Evolutionary conservation across 1,140 invertebrate genomes (phyloP).

Genomic region (Atta cephalotes): DNA sequence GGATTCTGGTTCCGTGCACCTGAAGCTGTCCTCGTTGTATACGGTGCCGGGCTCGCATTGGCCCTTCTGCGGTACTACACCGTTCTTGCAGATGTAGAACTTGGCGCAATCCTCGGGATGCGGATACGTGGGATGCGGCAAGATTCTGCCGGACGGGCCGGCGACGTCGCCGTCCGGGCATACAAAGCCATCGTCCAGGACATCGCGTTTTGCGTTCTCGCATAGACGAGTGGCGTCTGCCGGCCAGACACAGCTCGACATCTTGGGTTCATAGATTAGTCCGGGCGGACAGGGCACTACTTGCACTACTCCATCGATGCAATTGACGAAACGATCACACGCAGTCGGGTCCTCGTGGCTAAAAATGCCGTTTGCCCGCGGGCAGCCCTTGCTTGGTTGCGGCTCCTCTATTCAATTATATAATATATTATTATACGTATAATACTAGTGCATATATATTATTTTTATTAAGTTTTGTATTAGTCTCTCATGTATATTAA

Average conservation of each 20-base stretch:
- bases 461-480: not conserved
- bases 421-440: slow-evolving; percentile 14
- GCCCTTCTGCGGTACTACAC: slow-evolving; percentile 91
- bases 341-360: slow-evolving; percentile 91
- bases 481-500: not conserved
- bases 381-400: slow-evolving; percentile 90
- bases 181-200: slow-evolving; percentile 91
- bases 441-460: slow-evolving; percentile 3
- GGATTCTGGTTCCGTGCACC: slow-evolving; percentile 92
- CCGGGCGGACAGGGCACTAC: slow-evolving; percentile 92
- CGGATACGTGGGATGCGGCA: slow-evolving; percentile 93
- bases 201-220: slow-evolving; percentile 89
- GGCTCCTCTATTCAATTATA: slow-evolving; percentile 88
- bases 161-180: slow-evolving; percentile 91
- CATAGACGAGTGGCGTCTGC: slow-evolving; percentile 88
- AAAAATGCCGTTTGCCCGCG: slow-evolving; percentile 93
- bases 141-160: slow-evolving; percentile 89
- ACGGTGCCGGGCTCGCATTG: slow-evolving; percentile 92
- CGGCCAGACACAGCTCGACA: slow-evolving; percentile 92
- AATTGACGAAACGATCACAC: slow-evolving; percentile 94
- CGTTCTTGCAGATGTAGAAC: slow-evolving; percentile 94
- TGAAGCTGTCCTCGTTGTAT: slow-evolving; percentile 93
- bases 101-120: slow-evolving; percentile 94
- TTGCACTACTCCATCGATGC: slow-evolving; percentile 91
- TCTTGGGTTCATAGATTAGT: slow-evolving; percentile 92